Evolutionary conservation across 1,140 invertebrate genomes (phyloP).

Genomic region (Conopomorpha cramerella): DNA sequence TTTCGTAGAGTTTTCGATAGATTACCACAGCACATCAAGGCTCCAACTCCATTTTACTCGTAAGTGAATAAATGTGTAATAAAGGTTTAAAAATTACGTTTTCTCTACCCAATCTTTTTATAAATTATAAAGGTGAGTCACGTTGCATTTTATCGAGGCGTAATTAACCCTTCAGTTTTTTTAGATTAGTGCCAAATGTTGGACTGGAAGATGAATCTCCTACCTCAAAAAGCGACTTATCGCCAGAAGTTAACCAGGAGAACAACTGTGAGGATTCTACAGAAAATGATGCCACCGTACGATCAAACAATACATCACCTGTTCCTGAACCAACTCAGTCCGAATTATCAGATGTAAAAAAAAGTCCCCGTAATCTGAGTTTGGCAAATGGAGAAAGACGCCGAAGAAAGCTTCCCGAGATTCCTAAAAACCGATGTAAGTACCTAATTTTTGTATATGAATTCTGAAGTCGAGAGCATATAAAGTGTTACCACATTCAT

Average conservation of each 20-base stretch:
- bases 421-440: conserved; percentile 85
- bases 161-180: too few species aligned
- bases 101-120: too few species aligned
- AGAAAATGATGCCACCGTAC: conserved; percentile 11
- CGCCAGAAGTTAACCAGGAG: conserved; percentile 42
- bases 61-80: conserved; percentile 39
- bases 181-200: conserved; percentile 78
- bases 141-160: too few species aligned
- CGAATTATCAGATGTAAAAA: conserved; percentile 34
- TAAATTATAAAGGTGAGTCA: too few species aligned
- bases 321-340: conserved; percentile 17
- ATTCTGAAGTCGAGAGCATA: too few species aligned
- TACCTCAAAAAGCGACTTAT: conserved; percentile 72
- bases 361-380: conserved; percentile 35
- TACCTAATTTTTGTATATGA: too few species aligned
- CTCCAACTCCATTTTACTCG: conserved; percentile 74
- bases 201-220: conserved; percentile 77
- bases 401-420: conserved; percentile 82
- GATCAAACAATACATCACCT: conserved; percentile 13
- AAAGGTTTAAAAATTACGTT: too few species aligned
- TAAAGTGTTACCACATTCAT: too few species aligned
- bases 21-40: conserved; percentile 77
- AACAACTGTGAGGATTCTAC: conserved; percentile 21
- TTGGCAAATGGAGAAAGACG: conserved; percentile 65
- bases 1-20: conserved; percentile 85